Evolutionary conservation across 2,113 vertebrate genomes (phyloP), one percentile per base, ranked within the genome.

Genomic region (Ardeotis arabs): DNA sequence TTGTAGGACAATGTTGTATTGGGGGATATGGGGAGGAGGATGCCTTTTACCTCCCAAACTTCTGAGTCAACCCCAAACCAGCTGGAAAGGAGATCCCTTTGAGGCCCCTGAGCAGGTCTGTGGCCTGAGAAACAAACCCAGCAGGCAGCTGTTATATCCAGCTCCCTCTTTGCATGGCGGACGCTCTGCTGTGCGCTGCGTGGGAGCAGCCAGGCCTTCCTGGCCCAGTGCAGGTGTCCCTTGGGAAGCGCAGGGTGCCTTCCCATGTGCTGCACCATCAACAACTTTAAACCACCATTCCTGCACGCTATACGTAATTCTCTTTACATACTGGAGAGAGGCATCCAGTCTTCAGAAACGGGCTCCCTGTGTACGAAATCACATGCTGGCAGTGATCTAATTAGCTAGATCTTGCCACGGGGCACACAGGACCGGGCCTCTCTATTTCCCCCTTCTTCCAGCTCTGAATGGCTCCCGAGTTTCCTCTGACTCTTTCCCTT

Each of bases 401-500:
- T 97, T 84, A 87, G 58, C 41, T 35, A 50, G 70, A 69, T 85
- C 78, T 81, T 89, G 73, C 83, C 73, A 35, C 3, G 15, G 73
- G 47, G 58, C 5, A 6, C 10, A 1, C 41, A 31, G 50, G 49
- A 84, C 37, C 3, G 0, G 17, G 58, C 23, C 11, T 84, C 79
- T 94, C 96, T 82, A 44, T 83, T 91, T 85, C 12, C 28, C 39
- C 37, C 70, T 92, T 44, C 78, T 79, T 70, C 5, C 11, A 83
- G 39, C 82, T 88, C 80, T 95, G 90, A 96, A 86, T 47, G 50
- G 45, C 66, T 67, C 59, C 3, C 25, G 77, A 14, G 37, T 92
- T 94, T 93, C 82, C 81, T 94, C 72, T 49, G 60, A 87, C 56
- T 95, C 33, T 74, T 55, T 93, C 47, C 45, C n/a, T 59, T 95